Evolutionary conservation across 2,113 vertebrate genomes (phyloP).

Genomic region (Macrotus californicus): DNA sequence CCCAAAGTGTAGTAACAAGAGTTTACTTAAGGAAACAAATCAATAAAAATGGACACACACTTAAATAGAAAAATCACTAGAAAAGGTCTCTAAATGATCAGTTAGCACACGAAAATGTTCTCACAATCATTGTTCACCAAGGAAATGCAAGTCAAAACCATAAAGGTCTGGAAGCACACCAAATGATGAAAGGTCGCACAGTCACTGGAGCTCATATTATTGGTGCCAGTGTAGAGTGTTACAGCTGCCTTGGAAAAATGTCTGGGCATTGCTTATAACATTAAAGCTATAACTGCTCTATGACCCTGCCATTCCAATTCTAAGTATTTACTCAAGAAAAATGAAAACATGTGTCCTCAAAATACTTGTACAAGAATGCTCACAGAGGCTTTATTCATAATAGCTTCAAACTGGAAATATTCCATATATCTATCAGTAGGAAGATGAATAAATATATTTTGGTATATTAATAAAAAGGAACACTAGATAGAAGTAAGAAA

Average conservation of each 20-base stretch:
- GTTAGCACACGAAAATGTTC: background rate
- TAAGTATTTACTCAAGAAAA: slow-evolving; percentile 21
- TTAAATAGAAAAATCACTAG: background rate
- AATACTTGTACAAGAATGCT: background rate
- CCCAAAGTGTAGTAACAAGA: background rate
- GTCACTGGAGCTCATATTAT: background rate
- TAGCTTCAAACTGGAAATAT: background rate
- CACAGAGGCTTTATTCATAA: background rate
- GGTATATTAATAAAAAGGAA: background rate
- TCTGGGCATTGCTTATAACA: background rate
- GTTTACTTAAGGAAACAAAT: background rate
- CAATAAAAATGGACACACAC: background rate
- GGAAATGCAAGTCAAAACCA: background rate
- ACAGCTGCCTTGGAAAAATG: background rate
- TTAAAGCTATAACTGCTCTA: background rate
- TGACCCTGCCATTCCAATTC: background rate
- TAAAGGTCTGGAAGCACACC: background rate
- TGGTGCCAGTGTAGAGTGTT: background rate
- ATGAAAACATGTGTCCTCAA: slow-evolving; percentile 8
- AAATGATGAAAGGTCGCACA: background rate
- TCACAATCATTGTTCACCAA: background rate
- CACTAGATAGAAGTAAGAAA: background rate
- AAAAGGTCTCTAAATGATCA: background rate
- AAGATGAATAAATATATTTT: background rate
- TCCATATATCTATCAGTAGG: background rate